Conservation (phyloP, 2,113 vertebrate genomes). For the Taurulus bubalis region DNA sequence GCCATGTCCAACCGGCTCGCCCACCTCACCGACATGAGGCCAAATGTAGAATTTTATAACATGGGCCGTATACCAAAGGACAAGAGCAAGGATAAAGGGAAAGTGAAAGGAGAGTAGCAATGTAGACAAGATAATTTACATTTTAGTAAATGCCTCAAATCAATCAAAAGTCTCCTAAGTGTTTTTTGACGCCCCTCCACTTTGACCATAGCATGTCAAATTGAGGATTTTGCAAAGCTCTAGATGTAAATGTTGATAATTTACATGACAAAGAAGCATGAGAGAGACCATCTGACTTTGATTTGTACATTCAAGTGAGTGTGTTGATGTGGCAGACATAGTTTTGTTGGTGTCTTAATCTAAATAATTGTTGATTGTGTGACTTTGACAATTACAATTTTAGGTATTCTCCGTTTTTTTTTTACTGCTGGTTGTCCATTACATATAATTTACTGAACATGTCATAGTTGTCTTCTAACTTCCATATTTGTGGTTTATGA, state of each 20-base stretch:
- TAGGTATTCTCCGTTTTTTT: too few species aligned
- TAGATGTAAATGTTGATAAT: background rate
- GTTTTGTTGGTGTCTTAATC: background rate
- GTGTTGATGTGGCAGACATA: background rate
- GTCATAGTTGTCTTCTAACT: background rate
- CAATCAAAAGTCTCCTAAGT: background rate
- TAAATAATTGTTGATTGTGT: background rate
- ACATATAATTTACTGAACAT: background rate
- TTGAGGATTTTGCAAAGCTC: background rate
- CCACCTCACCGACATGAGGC: slow-evolving; percentile 85
- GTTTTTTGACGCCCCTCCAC: background rate
- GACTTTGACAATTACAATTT: background rate
- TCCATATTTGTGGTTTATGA: background rate
- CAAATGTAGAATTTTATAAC: slow-evolving; percentile 87
- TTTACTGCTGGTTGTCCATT: background rate
- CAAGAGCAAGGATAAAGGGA: slow-evolving; percentile 49
- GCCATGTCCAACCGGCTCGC: slow-evolving; percentile 88
- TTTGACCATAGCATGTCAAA: background rate
- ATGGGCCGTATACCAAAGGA: slow-evolving; percentile 82
- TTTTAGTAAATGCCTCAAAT: background rate
- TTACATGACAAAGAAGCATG: background rate
- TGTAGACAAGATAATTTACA: background rate
- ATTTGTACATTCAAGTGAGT: background rate
- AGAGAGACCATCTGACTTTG: background rate
- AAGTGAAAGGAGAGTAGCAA: background rate